Conservation (phyloP, 2,113 vertebrate genomes). For the Petaurus breviceps region DNA sequence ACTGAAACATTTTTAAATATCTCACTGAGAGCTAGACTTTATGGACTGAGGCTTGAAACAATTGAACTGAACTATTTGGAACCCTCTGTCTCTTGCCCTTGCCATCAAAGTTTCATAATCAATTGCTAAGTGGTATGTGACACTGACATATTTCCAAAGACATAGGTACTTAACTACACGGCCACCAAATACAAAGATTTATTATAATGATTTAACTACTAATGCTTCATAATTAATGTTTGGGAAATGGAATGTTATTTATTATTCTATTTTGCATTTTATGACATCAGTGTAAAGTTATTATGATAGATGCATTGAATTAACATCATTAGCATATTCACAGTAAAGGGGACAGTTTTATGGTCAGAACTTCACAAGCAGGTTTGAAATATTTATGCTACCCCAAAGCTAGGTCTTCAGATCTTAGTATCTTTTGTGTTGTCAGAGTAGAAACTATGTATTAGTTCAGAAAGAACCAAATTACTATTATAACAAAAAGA, state of each 20-base stretch:
- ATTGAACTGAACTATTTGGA: neutral
- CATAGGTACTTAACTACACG: constrained; percentile 57
- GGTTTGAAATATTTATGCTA: constrained; percentile 46
- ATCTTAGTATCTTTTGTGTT: neutral
- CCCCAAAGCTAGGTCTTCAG: constrained; percentile 7
- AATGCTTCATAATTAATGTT: constrained; percentile 64
- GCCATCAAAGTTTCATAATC: constrained; percentile 57
- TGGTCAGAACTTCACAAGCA: constrained; percentile 7
- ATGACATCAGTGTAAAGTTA: constrained; percentile 47
- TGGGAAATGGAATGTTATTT: constrained; percentile 67
- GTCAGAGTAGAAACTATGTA: constrained; percentile 11
- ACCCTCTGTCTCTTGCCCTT: constrained; percentile 50
- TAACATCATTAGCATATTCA: constrained; percentile 24
- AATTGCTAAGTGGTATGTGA: constrained; percentile 62
- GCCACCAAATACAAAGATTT: constrained; percentile 42
- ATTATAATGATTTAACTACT: constrained; percentile 54
- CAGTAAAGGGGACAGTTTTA: constrained; percentile 23
- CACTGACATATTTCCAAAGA: constrained; percentile 64
- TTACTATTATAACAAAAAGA: neutral
- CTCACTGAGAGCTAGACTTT: neutral
- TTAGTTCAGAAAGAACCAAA: neutral
- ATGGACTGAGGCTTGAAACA: neutral
- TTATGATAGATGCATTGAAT: constrained; percentile 57
- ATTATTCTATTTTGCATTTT: constrained; percentile 58
- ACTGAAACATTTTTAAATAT: neutral